Evolutionary conservation across 2,113 vertebrate genomes (phyloP), one percentile per base, ranked within the genome.

Genomic region (Prietella phreatophila): DNA sequence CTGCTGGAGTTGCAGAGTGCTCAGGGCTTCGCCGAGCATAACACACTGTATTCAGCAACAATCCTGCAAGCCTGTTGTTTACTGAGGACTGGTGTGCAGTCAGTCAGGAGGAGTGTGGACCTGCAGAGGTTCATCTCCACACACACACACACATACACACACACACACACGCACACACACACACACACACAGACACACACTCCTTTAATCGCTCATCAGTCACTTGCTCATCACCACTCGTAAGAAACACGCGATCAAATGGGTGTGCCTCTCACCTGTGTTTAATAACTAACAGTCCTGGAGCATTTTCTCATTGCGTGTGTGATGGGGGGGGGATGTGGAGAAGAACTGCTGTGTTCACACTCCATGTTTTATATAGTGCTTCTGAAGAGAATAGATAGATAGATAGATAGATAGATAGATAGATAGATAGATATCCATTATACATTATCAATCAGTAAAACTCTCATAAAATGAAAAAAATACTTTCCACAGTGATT

Each of bases 31-130:
- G n/a, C 20, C 60, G 55, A 88, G 80, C 30, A 22, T 73, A 79
- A 56, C 36, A 4, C 73, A 76, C 80, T 13, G 75, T 82, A 75
- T 78, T 88, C 85, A 90, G 88, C 87, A 90, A 73, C 81, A 83
- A 65, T 86, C 63, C 11, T 81, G 58, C 75, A 47, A 83, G 84
- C 56, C 69, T 30, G 55, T 33, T 83, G 84, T 88, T 86, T 83
- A 83, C 39, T 25, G 67, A 79, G 78, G 85, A 81, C 69, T 82
- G 19, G 25, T 39, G 60, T 79, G 80, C 17, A 60, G 15, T 79
- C 75, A 53, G 39, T 55, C 84, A 73, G 30, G 33, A 5, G 9
- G 75, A 73, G 80, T 63, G 84, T 86, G 63, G 88, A 90, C 60
- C 84, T 60, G 75, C 60, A 81, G 83, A 61, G 30, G 73, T 86